Conservation (phyloP, 2,888 invertebrate genomes). For the Platycheirus rosarum region DNA sequence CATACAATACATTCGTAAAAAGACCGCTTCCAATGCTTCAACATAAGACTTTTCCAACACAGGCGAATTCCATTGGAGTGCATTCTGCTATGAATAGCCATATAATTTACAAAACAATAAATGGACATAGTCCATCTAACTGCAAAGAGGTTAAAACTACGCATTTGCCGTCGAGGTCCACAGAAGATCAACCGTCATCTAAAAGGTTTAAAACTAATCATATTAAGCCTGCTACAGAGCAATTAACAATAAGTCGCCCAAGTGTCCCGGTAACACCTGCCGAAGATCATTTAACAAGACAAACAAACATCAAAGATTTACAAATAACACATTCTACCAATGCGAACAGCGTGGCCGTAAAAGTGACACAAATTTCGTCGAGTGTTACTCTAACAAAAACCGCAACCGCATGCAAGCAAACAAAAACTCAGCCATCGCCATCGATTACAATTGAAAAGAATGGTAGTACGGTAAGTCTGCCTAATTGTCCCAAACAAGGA, state of each 20-base stretch:
- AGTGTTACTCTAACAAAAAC: constrained; percentile 66
- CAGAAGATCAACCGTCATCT: neutral
- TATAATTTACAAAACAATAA: constrained; percentile 40
- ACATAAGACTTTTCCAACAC: constrained; percentile 20
- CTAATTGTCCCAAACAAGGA: constrained; percentile 40
- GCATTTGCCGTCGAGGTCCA: neutral
- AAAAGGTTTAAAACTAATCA: too few species aligned
- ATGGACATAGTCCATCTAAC: too few species aligned
- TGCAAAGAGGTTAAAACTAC: too few species aligned
- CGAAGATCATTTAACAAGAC: constrained; percentile 1
- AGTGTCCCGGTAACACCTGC: neutral
- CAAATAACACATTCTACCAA: constrained; percentile 34
- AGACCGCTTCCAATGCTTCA: constrained; percentile 32
- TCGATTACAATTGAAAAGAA: constrained; percentile 63
- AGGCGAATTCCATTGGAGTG: constrained; percentile 6
- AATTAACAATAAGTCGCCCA: constrained; percentile 16
- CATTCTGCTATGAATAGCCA: constrained; percentile 13
- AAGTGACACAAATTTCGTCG: constrained; percentile 65
- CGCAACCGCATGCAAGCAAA: constrained; percentile 25
- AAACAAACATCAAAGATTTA: constrained; percentile 35
- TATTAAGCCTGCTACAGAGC: too few species aligned
- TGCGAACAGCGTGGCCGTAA: too few species aligned
- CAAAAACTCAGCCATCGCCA: constrained; percentile 46
- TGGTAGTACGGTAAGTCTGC: constrained; percentile 16
- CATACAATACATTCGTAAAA: constrained; percentile 15